These are phyloP conservation scores for Palythoa caribaeorum DNA, from an alignment of 92 coral and sea anemone genomes.

Conservation along the genomic window DNA sequence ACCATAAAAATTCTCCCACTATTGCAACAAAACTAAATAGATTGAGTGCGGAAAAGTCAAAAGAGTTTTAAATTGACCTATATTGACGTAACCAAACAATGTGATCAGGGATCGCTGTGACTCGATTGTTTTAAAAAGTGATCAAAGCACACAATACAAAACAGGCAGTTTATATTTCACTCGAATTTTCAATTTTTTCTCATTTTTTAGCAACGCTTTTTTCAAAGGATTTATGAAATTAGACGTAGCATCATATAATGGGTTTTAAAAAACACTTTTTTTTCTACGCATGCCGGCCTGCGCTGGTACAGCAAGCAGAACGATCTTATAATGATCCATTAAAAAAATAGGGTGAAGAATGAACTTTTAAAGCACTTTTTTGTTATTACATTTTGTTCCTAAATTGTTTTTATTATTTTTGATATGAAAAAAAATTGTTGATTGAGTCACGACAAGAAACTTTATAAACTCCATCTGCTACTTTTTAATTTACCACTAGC, in stretches of 20 bases:
- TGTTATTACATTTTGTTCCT: background rate
- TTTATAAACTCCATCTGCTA: conserved; percentile 40
- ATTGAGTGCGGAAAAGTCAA: conserved; percentile 19
- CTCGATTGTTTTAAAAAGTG: conserved; percentile 52
- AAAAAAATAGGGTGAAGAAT: background rate
- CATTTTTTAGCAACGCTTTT: background rate
- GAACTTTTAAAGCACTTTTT: background rate
- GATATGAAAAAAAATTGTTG: background rate
- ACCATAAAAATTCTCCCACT: background rate
- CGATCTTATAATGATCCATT: background rate
- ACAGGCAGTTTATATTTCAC: conserved; percentile 49
- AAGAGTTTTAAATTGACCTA: conserved; percentile 54
- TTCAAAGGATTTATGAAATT: background rate
- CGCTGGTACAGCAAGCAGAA: background rate
- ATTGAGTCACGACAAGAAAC: background rate
- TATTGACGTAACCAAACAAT: conserved; percentile 74
- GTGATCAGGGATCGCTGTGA: conserved; percentile 49
- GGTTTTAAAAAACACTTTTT: background rate
- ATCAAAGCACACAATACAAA: conserved; percentile 24
- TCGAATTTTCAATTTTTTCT: conserved; percentile 23
- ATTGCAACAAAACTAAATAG: conserved; percentile 21
- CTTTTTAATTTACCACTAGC: conserved; percentile 26
- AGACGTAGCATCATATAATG: background rate
- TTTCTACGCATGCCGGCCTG: background rate
- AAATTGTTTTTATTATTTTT: background rate